A percentile compares a stretch with the other conserved stretches of the same genome.
Evolutionary conservation across 2,797 vertebrate species (phyloP).

Genomic region (Microctenopoma lineatum): DNA sequence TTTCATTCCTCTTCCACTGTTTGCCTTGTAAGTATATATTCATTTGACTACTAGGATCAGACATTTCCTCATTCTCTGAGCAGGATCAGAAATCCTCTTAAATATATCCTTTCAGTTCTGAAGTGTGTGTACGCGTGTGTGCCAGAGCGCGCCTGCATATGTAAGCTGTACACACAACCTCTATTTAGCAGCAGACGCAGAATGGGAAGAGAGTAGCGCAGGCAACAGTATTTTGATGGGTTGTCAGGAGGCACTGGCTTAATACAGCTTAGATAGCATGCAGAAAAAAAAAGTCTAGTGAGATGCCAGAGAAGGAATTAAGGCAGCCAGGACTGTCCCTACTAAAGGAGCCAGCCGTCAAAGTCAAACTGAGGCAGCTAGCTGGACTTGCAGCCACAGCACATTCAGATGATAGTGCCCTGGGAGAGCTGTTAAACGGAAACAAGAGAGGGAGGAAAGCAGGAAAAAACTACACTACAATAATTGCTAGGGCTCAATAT

Average conservation of each 20-base stretch:
- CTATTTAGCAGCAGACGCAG: constrained; percentile 62
- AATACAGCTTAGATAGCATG: constrained; percentile 75
- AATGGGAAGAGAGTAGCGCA: constrained; percentile 61
- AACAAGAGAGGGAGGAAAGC: constrained; percentile 54
- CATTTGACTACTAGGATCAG: constrained; percentile 57
- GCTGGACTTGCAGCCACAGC: constrained; percentile 74
- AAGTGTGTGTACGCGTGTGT: constrained; percentile 22
- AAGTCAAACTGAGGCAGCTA: constrained; percentile 56
- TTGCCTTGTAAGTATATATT: constrained; percentile 50
- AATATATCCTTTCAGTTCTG: constrained; percentile 68
- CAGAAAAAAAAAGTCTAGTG: constrained; percentile 61
- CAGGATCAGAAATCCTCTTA: constrained; percentile 74
- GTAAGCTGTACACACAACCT: constrained; percentile 59
- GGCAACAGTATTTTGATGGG: constrained; percentile 67
- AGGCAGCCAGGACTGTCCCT: constrained; percentile 63
- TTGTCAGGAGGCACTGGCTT: constrained; percentile 74
- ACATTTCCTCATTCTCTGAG: constrained; percentile 66
- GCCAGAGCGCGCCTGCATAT: constrained; percentile 39
- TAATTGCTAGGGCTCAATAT: constrained; percentile 76
- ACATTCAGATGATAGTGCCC: constrained; percentile 79
- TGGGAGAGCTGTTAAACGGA: constrained; percentile 74
- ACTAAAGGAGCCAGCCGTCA: constrained; percentile 58
- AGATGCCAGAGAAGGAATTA: constrained; percentile 71
- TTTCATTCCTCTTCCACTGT: constrained; percentile 37
- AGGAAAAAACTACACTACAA: constrained; percentile 58